Evolutionary conservation across 2,888 invertebrate genomes (phyloP), one percentile per base, ranked within the genome.

Genomic region (Physocephala rufipes): DNA sequence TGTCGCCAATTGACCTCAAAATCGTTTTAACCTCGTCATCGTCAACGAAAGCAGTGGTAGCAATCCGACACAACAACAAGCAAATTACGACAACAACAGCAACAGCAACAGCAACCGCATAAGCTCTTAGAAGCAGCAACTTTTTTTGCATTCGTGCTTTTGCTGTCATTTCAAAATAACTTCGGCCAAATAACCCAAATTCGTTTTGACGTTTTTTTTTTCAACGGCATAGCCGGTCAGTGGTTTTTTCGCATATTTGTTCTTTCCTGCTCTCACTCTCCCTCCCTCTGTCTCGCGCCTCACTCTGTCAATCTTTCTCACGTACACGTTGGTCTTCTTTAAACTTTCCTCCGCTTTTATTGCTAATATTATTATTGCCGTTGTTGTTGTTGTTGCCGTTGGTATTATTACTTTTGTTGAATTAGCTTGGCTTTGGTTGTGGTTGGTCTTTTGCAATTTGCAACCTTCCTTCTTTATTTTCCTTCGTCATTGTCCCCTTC

Each of bases 81-180:
- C n/a, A n/a, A n/a, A n/a, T n/a, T n/a, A n/a, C n/a, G n/a, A n/a
- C n/a, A n/a, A n/a, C n/a, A n/a, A n/a, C n/a, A n/a, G n/a, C n/a
- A n/a, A n/a, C n/a, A n/a, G n/a, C n/a, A n/a, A n/a, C n/a, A n/a
- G n/a, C n/a, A n/a, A n/a, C n/a, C n/a, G n/a, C n/a, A n/a, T n/a
- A n/a, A n/a, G 36, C 36, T 36, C 36, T 36, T 36, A 36, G 21
- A 45, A 19, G n/a, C 49, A 49, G 19, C 51, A 26, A 51, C 51
- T 49, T 49, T 68, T 61, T 51, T 68, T 62, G 51, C 68, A 61
- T 68, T 68, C 68, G 36, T 68, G 24, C 51, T 62, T 68, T 62
- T 51, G 68, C 62, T 68, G 68, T 68, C 68, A 62, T 51, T 68
- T 68, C 68, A 62, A 68, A 68, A 68, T 61, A 62, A 24, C 68